A percentile compares a stretch with the other conserved stretches of the same genome.
These are phyloP conservation scores for Dryococelus australis DNA, from an alignment of 2,888 invertebrate genomes.

Conservation along the genomic window DNA sequence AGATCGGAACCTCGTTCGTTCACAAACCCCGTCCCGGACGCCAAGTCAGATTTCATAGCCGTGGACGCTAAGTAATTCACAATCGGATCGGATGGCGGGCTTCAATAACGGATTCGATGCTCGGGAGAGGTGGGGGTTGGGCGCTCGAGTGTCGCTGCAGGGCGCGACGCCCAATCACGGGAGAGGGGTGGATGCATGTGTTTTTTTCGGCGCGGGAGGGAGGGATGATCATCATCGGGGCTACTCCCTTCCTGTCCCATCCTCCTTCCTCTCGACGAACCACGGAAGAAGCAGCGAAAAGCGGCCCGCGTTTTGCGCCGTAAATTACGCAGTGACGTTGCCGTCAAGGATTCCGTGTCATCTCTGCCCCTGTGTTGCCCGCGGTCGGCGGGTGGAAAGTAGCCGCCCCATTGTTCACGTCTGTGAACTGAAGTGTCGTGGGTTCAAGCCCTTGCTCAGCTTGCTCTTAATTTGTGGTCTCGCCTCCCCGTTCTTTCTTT, in stretches of 20 bases:
- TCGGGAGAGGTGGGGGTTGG: background rate
- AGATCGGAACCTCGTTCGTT: background rate
- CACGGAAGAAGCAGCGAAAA: background rate
- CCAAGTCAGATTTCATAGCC: slow-evolving; percentile 5
- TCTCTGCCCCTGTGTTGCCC: background rate
- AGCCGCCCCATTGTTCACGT: too few species aligned
- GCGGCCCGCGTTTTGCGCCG: background rate
- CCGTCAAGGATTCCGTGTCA: background rate
- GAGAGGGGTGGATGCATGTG: background rate
- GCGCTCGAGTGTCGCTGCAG: too few species aligned
- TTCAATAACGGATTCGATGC: background rate
- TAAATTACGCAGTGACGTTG: background rate
- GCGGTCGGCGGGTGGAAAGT: too few species aligned
- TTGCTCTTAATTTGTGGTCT: too few species aligned
- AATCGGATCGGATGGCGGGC: background rate
- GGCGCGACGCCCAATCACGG: background rate
- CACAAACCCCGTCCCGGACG: background rate
- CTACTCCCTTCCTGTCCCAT: background rate
- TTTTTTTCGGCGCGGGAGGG: background rate
- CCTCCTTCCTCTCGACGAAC: background rate
- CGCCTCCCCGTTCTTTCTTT: too few species aligned
- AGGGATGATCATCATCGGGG: background rate
- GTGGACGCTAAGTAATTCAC: background rate
- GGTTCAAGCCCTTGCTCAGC: too few species aligned
- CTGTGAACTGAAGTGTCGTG: too few species aligned